Evolutionary conservation across 2,888 invertebrate genomes (phyloP).

Genomic region (Periphyllus acericola): DNA sequence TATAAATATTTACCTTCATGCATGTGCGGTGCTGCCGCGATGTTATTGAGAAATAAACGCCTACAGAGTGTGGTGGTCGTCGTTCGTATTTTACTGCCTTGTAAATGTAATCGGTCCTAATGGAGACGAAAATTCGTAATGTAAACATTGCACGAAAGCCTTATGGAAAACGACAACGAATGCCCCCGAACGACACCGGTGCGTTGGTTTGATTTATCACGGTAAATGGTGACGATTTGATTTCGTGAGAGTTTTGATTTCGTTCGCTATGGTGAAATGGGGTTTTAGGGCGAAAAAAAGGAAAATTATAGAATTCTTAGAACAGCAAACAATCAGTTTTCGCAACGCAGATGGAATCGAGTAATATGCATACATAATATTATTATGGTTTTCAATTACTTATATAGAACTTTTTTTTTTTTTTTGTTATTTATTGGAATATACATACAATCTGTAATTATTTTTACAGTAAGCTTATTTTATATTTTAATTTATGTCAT

Average conservation of each 20-base stretch:
- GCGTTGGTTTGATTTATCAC: no score
- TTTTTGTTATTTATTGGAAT: no score
- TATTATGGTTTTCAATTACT: no score
- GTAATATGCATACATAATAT: no score
- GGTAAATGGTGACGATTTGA: neutral
- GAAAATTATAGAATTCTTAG: neutral
- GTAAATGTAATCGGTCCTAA: neutral
- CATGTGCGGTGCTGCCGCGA: neutral
- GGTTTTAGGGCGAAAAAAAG: neutral
- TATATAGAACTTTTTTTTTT: no score
- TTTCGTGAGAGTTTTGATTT: neutral
- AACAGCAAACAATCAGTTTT: no score
- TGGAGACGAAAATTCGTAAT: neutral
- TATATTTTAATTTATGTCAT: no score
- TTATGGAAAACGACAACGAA: no score
- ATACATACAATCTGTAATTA: no score
- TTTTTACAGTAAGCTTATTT: no score
- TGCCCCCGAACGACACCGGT: no score
- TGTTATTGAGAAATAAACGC: neutral
- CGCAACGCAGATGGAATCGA: no score
- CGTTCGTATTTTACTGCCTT: neutral
- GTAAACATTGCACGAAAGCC: neutral
- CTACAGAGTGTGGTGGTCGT: neutral
- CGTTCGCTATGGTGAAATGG: neutral
- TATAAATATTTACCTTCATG: neutral